Evolutionary conservation across 2,113 vertebrate genomes (phyloP).

Genomic region (Catharus minimus): DNA sequence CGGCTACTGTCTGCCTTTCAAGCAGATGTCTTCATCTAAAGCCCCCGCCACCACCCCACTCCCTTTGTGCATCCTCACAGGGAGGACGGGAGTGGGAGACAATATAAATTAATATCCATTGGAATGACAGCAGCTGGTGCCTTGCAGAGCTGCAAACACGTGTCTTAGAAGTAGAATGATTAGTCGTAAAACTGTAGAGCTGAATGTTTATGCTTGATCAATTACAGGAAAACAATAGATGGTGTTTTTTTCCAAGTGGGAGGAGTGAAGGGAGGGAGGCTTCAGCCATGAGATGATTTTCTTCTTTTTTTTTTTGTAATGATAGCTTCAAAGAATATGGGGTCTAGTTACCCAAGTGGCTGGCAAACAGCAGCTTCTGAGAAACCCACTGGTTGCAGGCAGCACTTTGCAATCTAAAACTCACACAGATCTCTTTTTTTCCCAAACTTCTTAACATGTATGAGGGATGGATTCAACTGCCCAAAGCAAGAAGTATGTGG

Average conservation of each 20-base stretch:
- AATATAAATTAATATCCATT: slow-evolving; percentile 82
- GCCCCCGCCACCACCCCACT: slow-evolving; percentile 43
- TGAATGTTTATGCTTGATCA: slow-evolving; percentile 62
- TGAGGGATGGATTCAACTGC: slow-evolving; percentile 36
- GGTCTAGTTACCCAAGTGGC: background rate
- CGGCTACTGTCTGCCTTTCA: slow-evolving; percentile 58
- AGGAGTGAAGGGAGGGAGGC: slow-evolving; percentile 8
- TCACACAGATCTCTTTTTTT: background rate
- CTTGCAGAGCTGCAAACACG: slow-evolving; percentile 70
- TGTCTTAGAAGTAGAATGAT: slow-evolving; percentile 73
- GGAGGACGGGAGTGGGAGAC: slow-evolving; percentile 65
- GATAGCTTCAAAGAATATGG: slow-evolving; percentile 4
- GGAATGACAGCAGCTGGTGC: slow-evolving; percentile 80
- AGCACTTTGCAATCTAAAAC: background rate
- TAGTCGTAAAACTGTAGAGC: slow-evolving; percentile 50
- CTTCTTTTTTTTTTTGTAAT: background rate
- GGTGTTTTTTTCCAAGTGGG: background rate
- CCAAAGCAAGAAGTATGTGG: slow-evolving; percentile 36
- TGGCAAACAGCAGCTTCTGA: background rate
- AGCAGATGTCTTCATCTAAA: slow-evolving; percentile 75
- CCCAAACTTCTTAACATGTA: background rate
- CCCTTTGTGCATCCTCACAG: slow-evolving; percentile 44
- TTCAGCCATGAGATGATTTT: slow-evolving; percentile 5
- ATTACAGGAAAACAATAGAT: slow-evolving; percentile 56
- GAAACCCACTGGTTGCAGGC: background rate